Evolutionary conservation across 2,113 vertebrate genomes (phyloP), one percentile per base, ranked within the genome.

Genomic region (Sarotherodon lohbergeri): DNA sequence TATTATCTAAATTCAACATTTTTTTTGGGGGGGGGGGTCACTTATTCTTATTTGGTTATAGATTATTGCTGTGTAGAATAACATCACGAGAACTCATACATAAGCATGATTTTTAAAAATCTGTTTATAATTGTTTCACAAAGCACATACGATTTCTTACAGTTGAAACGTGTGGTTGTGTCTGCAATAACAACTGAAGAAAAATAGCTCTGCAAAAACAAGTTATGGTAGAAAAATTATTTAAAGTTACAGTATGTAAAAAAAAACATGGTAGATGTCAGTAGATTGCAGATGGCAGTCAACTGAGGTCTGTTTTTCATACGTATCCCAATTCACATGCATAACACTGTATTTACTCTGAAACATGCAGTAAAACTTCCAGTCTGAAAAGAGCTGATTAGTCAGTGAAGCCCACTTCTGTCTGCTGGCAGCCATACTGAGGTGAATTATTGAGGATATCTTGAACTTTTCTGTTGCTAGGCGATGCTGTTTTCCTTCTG

Each of bases 41-140:
- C 61, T 66, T 66, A 22, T 41, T 68, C 0, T 41, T 22, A 71
- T 24, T 43, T 71, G n/a, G 12, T 43, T 43, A 24, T 4, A 1
- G n/a, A 43, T 43, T 13, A 41, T 14, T 24, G 36, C n/a, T 71
- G 36, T 68, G 63, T 41, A 22, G 19, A 68, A 14, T 41, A 6
- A 68, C 36, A 71, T 5, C n/a, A 14, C 13, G 1, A 68, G 4
- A 7, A 41, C 11, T 68, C 19, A 3, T 22, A 22, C 19, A 61
- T 59, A 59, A 1, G 56, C 24, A 29, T 29, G 24, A 59, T 13
- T 29, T 2, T 0, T 0, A 13, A 59, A 29, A 59, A 29, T 59
- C 13, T 4, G 32, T 63, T 63, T 63, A 19, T 1, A 63, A 63
- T 34, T 1, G 32, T 19, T 63, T 59, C 16, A 63, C 2, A 63